Conservation (phyloP, 2,113 vertebrate species). For the Corythaixoides concolor region DNA sequence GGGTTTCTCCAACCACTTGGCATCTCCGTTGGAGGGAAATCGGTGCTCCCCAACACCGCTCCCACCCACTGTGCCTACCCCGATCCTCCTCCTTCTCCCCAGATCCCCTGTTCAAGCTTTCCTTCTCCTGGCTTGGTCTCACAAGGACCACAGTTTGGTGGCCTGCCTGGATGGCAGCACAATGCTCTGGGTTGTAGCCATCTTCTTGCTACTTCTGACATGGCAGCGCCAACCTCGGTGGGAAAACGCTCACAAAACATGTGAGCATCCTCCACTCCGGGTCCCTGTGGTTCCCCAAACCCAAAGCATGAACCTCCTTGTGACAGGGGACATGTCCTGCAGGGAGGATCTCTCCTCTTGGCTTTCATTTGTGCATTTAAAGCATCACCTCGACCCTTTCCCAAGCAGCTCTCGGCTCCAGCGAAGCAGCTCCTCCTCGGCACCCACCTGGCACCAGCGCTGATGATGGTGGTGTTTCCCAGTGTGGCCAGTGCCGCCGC, state of each 20-base stretch:
- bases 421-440: rapidly evolving
- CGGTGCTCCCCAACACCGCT: neutral
- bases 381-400: too few relatives aligned
- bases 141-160: too few relatives aligned
- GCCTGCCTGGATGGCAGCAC: neutral
- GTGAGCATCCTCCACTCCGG: neutral
- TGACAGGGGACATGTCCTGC: rapidly evolving
- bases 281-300: rapidly evolving
- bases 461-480: slow-evolving; percentile 80
- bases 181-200: neutral
- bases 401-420: neutral
- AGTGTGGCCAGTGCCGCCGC: slow-evolving; percentile 74
- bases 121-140: neutral
- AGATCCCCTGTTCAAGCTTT: neutral
- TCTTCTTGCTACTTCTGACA: neutral
- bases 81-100: neutral
- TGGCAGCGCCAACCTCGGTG: rapidly evolving
- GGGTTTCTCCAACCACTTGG: neutral
- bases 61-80: neutral
- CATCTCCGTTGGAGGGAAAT: neutral
- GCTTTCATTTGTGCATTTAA: neutral
- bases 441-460: slow-evolving; percentile 80
- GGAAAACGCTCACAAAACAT: neutral
- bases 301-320: neutral
- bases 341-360: neutral